Evolutionary conservation across 2,888 invertebrate species (phyloP), one percentile per base, ranked within the genome.

Genomic region (Laothoe populi): DNA sequence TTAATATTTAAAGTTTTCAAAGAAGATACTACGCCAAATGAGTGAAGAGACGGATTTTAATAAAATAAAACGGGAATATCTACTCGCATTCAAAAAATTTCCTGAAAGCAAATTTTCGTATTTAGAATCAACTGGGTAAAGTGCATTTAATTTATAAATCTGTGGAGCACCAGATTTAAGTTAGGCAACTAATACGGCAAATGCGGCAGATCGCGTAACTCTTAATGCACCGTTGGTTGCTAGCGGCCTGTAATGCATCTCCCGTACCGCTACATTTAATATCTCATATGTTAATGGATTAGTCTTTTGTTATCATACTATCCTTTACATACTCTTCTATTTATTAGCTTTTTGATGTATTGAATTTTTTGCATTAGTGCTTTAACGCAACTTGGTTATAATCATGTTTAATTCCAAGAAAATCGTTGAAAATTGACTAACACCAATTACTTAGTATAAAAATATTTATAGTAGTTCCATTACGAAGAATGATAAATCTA

Each of bases 231-330:
- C 84, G 84, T 63, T 84, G 85, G 74, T 63, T 76, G 64, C 69
- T 72, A 78, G 77, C 72, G 73, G 72, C 72, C 72, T 70, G 76
- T 72, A 81, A 80, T 83, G 82, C 84, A 81, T 81, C 83, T 82
- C 82, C 80, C 78, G 72, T 70, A 68, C 59, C 57, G 66, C 66
- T 71, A 81, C 84, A 81, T 86, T 84, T 82, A 82, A 84, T 83
- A 81, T 26, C 48, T 81, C 75, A 77, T 81, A 80, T 83, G 84
- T 83, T 89, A 92, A 92, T 92, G 92, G 90, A 90, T 90, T 90
- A 86, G 78, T 84, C 82, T 81, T 86, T 88, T 83, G 82, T 79
- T 83, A 88, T 86, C 85, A 73, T 21, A 44, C 42, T 19, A 31
- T 49, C 49, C 53, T 53, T 53, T 53, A 35, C 35, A 53, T 35